phyloP scores from a whole-genome alignment of 2,797 vertebrate genomes.

The Tarsius wallacei region DNA sequence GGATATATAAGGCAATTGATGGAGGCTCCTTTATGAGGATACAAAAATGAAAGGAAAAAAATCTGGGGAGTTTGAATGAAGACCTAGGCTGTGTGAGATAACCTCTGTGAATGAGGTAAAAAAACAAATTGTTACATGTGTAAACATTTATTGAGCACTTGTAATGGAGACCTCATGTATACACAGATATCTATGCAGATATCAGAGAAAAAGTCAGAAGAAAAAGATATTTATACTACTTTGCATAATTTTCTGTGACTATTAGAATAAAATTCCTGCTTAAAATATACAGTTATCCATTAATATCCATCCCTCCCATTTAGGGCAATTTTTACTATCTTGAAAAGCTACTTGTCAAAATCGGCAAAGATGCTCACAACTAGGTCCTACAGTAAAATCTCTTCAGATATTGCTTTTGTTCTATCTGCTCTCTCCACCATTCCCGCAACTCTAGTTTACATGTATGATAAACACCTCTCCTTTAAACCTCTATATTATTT shows the following conservation, averaged over 20 bases:
- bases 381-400: background rate
- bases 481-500: background rate
- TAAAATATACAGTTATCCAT: background rate
- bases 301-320: background rate
- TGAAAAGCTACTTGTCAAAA: conserved; percentile 37
- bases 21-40: conserved; percentile 10
- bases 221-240: background rate
- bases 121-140: background rate
- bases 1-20: background rate
- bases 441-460: background rate
- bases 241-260: background rate
- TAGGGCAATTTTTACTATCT: background rate
- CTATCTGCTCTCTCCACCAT: background rate
- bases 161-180: background rate
- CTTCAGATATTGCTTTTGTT: background rate
- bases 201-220: background rate
- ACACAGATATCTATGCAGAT: background rate
- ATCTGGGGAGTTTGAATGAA: background rate
- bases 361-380: background rate
- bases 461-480: background rate
- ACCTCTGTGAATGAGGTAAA: background rate
- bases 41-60: conserved; percentile 29
- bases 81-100: background rate
- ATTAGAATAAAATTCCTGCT: background rate
- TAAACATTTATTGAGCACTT: background rate